Evolutionary conservation across 2,797 vertebrate species (phyloP).

Genomic region (Poecilia picta): DNA sequence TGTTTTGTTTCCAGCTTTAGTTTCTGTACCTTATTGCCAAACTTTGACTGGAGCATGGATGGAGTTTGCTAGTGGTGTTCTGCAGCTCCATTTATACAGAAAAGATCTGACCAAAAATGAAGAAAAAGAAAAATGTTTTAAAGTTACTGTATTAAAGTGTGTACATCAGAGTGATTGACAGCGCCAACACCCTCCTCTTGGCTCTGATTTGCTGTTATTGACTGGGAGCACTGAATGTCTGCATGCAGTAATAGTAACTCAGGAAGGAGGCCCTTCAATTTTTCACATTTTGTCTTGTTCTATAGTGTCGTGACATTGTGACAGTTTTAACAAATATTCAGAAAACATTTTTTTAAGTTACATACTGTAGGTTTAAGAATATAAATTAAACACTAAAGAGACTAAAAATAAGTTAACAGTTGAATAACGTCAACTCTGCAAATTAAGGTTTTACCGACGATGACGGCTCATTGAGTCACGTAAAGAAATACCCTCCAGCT

Average conservation of each 20-base stretch:
- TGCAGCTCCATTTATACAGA: neutral
- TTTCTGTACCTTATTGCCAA: neutral
- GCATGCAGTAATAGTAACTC: too few species aligned
- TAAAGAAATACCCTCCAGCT: too few species aligned
- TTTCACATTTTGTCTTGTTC: too few species aligned
- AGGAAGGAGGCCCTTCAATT: too few species aligned
- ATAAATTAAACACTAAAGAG: neutral
- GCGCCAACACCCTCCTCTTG: too few species aligned
- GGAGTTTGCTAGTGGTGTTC: neutral
- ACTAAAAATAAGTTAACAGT: neutral
- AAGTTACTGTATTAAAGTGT: neutral
- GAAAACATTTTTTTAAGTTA: too few species aligned
- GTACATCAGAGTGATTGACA: too few species aligned
- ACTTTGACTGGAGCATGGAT: neutral
- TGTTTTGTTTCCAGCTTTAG: neutral
- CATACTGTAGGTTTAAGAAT: neutral
- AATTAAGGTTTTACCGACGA: neutral
- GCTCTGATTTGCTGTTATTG: too few species aligned
- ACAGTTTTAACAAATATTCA: too few species aligned
- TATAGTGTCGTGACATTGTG: too few species aligned
- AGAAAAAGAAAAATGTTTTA: neutral
- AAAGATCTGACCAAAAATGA: neutral
- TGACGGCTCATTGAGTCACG: too few species aligned
- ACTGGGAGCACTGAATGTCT: too few species aligned
- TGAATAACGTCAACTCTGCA: neutral